These are phyloP conservation scores for Muscina levida DNA, from an alignment of 2,888 invertebrate species.

Conservation along the genomic window DNA sequence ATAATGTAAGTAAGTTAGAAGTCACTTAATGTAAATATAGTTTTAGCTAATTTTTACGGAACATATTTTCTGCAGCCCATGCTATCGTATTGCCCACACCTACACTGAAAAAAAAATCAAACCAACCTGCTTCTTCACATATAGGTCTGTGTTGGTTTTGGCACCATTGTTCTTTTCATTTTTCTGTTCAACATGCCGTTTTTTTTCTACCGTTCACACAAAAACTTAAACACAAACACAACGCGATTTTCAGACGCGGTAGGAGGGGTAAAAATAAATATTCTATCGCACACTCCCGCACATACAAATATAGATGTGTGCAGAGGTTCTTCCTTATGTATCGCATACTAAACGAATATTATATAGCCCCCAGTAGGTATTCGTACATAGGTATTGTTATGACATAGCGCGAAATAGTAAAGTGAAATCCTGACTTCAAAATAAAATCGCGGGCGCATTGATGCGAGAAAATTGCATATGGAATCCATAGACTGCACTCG, in stretches of 20 bases:
- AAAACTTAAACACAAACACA: conserved; percentile 56
- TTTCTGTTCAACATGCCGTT: too few species aligned
- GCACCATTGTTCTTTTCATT: conserved; percentile 29
- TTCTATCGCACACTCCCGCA: not conserved
- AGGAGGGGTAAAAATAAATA: not conserved
- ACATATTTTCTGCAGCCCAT: not conserved
- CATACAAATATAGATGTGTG: not conserved
- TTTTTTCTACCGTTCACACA: conserved; percentile 18
- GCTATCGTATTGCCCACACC: not conserved
- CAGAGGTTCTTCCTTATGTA: too few species aligned
- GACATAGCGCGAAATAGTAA: not conserved
- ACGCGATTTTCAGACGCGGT: conserved; percentile 30
- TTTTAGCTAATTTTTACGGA: too few species aligned
- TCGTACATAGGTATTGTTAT: too few species aligned
- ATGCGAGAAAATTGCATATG: conserved; percentile 62
- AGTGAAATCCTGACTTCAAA: conserved; percentile 54
- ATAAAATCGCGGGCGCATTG: conserved; percentile 62
- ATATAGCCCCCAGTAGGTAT: too few species aligned
- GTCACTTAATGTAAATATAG: too few species aligned
- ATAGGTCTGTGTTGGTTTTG: conserved; percentile 10
- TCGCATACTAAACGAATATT: too few species aligned
- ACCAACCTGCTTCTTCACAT: not conserved
- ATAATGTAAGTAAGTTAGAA: too few species aligned
- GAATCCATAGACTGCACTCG: conserved; percentile 60
- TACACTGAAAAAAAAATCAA: too few species aligned